Percentiles rank a stretch among this genome's conserved stretches.
phyloP scores from a whole-genome alignment of 2,113 vertebrate genomes.

The Proterorhinus semilunaris region DNA sequence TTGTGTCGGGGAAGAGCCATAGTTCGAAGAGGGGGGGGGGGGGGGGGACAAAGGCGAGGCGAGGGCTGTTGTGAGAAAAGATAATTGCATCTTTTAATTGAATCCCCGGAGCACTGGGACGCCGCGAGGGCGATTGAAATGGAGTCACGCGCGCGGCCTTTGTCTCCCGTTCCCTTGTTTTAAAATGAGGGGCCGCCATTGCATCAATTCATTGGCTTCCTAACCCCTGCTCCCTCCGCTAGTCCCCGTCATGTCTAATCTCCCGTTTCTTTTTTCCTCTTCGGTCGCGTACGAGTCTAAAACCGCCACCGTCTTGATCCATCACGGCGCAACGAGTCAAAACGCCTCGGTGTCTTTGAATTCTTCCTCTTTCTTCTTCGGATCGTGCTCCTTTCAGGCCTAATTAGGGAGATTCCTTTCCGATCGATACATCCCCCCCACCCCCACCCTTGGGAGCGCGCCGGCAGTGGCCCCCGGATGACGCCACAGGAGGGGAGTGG shows the following conservation, averaged over 20 bases:
- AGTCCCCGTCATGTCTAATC: slow-evolving; percentile 9
- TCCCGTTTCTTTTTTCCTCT: neutral
- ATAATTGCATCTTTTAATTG: slow-evolving; percentile 75
- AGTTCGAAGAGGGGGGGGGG: neutral
- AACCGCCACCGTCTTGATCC: slow-evolving; percentile 20
- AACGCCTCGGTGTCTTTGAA: slow-evolving; percentile 32
- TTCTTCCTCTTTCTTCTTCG: slow-evolving; percentile 22
- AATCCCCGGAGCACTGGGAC: slow-evolving; percentile 62
- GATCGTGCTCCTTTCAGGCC: slow-evolving; percentile 35
- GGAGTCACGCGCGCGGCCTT: slow-evolving; percentile 47
- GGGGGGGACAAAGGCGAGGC: slow-evolving; percentile 24
- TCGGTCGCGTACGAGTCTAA: slow-evolving; percentile 25
- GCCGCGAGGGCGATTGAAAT: slow-evolving; percentile 57
- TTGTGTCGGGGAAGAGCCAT: neutral
- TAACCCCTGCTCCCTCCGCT: neutral
- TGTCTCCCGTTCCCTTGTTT: slow-evolving; percentile 30
- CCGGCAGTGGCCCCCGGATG: slow-evolving; percentile 24
- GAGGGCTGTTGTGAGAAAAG: slow-evolving; percentile 43
- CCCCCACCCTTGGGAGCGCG: slow-evolving; percentile 24
- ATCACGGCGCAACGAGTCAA: slow-evolving; percentile 40
- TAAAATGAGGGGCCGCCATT: slow-evolving; percentile 27
- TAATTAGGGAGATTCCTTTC: slow-evolving; percentile 71
- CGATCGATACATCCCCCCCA: slow-evolving; percentile 69
- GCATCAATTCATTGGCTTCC: slow-evolving; percentile 9
- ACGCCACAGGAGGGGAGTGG: slow-evolving; percentile 13